Evolutionary conservation across 2,888 invertebrate species (phyloP).

Genomic region (Pimpla rufipes): DNA sequence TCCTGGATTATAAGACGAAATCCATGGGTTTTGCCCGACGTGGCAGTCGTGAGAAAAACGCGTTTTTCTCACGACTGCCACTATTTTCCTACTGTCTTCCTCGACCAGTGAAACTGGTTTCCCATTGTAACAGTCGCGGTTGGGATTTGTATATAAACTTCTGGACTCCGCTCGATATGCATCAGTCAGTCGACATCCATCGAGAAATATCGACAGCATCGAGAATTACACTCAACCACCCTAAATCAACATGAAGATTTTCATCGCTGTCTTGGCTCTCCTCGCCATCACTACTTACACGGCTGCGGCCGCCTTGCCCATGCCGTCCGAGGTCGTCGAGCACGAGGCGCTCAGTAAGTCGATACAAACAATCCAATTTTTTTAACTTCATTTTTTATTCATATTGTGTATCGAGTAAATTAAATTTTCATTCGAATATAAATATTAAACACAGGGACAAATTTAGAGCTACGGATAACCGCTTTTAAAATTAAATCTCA

Average conservation of each 20-base stretch:
- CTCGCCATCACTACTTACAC: slow-evolving; percentile 18
- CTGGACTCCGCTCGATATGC: not conserved
- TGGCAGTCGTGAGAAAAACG: too few relatives aligned
- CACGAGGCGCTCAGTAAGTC: not conserved
- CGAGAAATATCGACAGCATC: not conserved
- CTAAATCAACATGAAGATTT: slow-evolving; percentile 6
- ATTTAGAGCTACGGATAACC: too few relatives aligned
- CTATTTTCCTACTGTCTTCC: too few relatives aligned
- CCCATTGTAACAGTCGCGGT: not conserved
- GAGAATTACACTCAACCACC: not conserved
- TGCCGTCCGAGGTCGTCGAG: not conserved
- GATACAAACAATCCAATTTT: not conserved
- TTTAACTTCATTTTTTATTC: too few relatives aligned
- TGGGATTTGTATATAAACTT: not conserved
- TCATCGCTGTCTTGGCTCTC: slow-evolving; percentile 21
- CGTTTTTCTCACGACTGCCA: too few relatives aligned
- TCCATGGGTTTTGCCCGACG: too few relatives aligned
- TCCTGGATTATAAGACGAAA: too few relatives aligned
- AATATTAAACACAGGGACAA: too few relatives aligned
- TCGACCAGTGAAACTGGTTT: too few relatives aligned
- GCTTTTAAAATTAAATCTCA: too few relatives aligned
- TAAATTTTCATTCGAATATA: too few relatives aligned
- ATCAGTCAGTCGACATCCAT: not conserved
- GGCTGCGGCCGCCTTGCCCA: not conserved
- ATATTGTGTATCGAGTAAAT: too few relatives aligned